Percentiles rank a stretch among this genome's conserved stretches.
Conservation (phyloP, 2,113 vertebrate species). For the Tachuris rubrigastra region DNA sequence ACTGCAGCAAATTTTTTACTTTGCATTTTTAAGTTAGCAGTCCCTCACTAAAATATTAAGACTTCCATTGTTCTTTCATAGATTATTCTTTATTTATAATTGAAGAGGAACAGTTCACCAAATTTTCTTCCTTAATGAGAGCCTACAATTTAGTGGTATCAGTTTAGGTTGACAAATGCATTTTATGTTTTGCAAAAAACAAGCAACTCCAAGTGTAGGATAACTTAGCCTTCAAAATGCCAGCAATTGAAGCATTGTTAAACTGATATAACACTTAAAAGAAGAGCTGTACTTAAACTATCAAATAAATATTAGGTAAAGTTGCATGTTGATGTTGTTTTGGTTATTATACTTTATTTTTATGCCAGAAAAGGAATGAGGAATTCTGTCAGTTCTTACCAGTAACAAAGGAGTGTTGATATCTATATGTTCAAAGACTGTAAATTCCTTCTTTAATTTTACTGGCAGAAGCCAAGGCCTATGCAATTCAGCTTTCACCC, state of each 20-base stretch:
- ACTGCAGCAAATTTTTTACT: not conserved
- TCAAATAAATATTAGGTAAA: not conserved
- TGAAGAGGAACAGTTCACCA: not conserved
- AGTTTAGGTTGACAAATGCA: not conserved
- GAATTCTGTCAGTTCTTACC: constrained; percentile 82
- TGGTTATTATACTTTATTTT: constrained; percentile 35
- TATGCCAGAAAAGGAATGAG: constrained; percentile 55
- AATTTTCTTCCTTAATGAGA: not conserved
- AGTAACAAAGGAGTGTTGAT: constrained; percentile 99
- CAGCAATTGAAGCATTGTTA: not conserved
- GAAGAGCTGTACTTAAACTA: not conserved
- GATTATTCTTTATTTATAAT: not conserved
- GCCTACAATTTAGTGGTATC: not conserved
- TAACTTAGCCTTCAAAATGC: not conserved
- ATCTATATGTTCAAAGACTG: constrained; percentile 99
- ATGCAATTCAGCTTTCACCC: constrained; percentile 99
- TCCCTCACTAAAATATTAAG: not conserved
- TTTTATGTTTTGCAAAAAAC: not conserved
- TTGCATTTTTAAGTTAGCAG: constrained; percentile 27
- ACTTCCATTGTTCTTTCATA: not conserved
- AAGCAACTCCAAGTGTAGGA: constrained; percentile 29
- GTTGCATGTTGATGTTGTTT: not conserved
- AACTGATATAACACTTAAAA: constrained; percentile 9
- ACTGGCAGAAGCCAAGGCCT: constrained; percentile 97
- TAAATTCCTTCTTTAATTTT: constrained; percentile 99